A percentile compares a stretch with the other conserved stretches of the same genome.
Evolutionary conservation across 2,888 invertebrate species (phyloP).

Genomic region (Scaptomyza reducta): DNA sequence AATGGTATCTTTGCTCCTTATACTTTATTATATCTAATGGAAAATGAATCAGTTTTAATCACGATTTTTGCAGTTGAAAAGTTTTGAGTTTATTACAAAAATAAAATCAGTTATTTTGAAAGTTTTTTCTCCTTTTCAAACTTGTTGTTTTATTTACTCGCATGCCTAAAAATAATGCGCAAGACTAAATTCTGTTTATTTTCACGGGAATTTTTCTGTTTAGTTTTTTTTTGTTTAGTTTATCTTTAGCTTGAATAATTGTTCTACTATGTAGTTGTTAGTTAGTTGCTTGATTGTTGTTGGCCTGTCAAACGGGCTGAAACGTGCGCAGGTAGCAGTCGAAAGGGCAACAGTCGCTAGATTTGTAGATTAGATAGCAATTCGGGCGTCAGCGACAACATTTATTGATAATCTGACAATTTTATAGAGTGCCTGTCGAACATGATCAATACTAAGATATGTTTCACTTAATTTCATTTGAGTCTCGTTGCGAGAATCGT

Average conservation of each 20-base stretch:
- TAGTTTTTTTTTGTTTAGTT: conserved; percentile 40
- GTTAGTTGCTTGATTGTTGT: conserved; percentile 10
- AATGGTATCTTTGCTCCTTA: too few species aligned
- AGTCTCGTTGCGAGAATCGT: background rate
- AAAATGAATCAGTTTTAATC: too few species aligned
- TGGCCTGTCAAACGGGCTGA: conserved; percentile 21
- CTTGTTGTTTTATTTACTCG: conserved; percentile 21
- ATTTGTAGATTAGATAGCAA: conserved; percentile 52
- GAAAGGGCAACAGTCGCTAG: background rate
- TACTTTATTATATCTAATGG: too few species aligned
- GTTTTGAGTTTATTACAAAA: too few species aligned
- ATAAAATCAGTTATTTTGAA: too few species aligned
- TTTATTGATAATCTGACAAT: conserved; percentile 31
- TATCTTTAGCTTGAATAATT: conserved; percentile 36
- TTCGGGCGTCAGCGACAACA: conserved; percentile 28
- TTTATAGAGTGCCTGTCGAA: conserved; percentile 11
- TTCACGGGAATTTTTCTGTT: conserved; percentile 13
- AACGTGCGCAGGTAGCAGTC: conserved; percentile 16
- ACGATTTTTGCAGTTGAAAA: too few species aligned
- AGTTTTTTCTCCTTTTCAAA: conserved; percentile 4
- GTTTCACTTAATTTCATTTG: background rate
- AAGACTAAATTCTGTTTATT: conserved; percentile 37
- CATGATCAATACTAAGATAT: background rate
- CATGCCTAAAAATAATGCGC: conserved; percentile 50
- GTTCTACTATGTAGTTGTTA: conserved; percentile 7